Evolutionary conservation across 2,113 vertebrate species (phyloP).

Genomic region (Saccopteryx leptura): DNA sequence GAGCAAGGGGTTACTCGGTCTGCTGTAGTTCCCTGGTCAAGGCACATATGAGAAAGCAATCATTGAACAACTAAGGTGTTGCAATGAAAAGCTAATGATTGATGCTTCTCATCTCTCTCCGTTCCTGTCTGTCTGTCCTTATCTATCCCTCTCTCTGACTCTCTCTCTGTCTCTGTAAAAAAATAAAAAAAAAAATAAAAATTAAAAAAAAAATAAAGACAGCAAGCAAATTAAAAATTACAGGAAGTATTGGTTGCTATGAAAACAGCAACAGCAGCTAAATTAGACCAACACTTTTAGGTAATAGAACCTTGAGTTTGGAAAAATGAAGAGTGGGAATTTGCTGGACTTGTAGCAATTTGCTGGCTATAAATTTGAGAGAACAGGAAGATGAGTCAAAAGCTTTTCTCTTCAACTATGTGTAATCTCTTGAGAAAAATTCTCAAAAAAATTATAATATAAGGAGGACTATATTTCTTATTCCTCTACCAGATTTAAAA

Average conservation of each 20-base stretch:
- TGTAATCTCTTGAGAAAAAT: conserved; percentile 45
- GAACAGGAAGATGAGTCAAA: conserved; percentile 4
- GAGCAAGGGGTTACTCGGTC: too few relatives aligned
- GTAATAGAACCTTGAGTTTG: neutral
- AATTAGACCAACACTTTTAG: neutral
- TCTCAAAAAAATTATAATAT: neutral
- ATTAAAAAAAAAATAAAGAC: too few relatives aligned
- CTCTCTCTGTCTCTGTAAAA: too few relatives aligned
- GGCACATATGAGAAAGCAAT: too few relatives aligned
- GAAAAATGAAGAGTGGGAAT: conserved; percentile 7
- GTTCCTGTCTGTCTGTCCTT: too few relatives aligned
- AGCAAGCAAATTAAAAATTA: conserved; percentile 34
- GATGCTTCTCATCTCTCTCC: too few relatives aligned
- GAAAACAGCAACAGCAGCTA: neutral
- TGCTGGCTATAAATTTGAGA: neutral
- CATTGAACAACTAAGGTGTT: too few relatives aligned
- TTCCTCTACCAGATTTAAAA: conserved; percentile 27
- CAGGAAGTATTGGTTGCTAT: neutral
- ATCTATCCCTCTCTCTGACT: too few relatives aligned
- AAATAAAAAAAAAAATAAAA: too few relatives aligned
- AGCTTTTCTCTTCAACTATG: conserved; percentile 40
- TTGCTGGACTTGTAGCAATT: neutral
- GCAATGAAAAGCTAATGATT: too few relatives aligned
- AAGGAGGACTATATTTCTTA: neutral
- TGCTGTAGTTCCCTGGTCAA: too few relatives aligned